Percentiles rank a stretch among this genome's conserved stretches.
These are phyloP conservation scores for Gryllus bimaculatus DNA, from an alignment of 1,140 invertebrate genomes.

Conservation along the genomic window DNA sequence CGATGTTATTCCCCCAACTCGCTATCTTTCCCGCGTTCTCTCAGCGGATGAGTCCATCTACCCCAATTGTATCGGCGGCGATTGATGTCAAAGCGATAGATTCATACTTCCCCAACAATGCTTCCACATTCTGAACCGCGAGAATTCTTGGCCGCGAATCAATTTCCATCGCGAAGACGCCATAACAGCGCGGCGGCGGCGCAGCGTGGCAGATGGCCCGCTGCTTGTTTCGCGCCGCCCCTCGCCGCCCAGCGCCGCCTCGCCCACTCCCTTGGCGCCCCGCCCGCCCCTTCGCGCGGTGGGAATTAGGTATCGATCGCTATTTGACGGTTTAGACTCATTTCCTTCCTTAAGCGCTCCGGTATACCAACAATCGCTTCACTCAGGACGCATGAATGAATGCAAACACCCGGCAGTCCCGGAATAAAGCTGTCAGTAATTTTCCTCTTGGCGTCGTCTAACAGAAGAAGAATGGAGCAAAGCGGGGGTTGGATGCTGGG, in stretches of 20 bases:
- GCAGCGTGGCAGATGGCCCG: too few species aligned
- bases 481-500: background rate
- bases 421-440: conserved; percentile 19
- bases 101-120: too few species aligned
- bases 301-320: background rate
- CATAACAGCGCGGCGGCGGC: too few species aligned
- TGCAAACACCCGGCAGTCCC: conserved; percentile 7
- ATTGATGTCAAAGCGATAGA: too few species aligned
- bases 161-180: too few species aligned
- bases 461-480: conserved; percentile 12
- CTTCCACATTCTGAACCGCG: too few species aligned
- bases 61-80: too few species aligned
- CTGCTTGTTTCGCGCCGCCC: background rate
- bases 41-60: too few species aligned
- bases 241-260: background rate
- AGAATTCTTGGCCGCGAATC: too few species aligned
- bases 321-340: background rate
- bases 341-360: background rate
- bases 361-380: background rate
- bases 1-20: too few species aligned
- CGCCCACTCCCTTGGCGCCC: background rate
- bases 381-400: background rate
- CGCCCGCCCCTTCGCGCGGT: background rate
- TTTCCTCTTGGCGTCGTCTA: conserved; percentile 14
- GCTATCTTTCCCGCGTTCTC: too few species aligned